phyloP scores from a whole-genome alignment of 2,113 vertebrate species.

The Tautogolabrus adspersus region DNA sequence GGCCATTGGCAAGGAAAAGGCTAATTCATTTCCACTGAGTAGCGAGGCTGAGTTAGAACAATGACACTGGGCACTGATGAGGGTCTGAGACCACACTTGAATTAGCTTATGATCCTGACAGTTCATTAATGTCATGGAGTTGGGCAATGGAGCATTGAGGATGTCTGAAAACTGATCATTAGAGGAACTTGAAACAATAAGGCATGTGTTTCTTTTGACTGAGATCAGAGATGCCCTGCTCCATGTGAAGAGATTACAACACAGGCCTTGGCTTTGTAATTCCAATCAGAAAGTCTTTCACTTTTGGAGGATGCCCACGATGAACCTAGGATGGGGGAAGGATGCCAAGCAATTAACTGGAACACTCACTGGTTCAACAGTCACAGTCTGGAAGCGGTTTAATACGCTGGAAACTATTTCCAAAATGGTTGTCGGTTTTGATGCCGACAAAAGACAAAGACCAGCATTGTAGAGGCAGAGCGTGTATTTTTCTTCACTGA shows the following conservation, averaged over 20 bases:
- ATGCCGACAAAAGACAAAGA: slow-evolving; percentile 84
- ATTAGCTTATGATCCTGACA: slow-evolving; percentile 33
- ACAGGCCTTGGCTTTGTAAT: slow-evolving; percentile 36
- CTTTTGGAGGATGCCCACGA: slow-evolving; percentile 72
- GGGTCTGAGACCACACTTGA: slow-evolving; percentile 39
- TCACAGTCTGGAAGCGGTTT: slow-evolving; percentile 85
- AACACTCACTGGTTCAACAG: slow-evolving; percentile 82
- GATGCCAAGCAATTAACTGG: slow-evolving; percentile 83
- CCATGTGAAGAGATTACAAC: slow-evolving; percentile 33
- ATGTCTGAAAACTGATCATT: not conserved
- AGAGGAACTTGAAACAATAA: slow-evolving; percentile 21
- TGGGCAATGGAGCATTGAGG: not conserved
- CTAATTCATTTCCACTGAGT: slow-evolving; percentile 55
- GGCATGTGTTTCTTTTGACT: slow-evolving; percentile 18
- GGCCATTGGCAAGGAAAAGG: slow-evolving; percentile 53
- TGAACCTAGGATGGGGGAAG: slow-evolving; percentile 67
- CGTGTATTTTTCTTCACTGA: slow-evolving; percentile 78
- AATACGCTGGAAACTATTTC: slow-evolving; percentile 88
- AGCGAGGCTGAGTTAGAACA: slow-evolving; percentile 54
- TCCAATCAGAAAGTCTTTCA: slow-evolving; percentile 58
- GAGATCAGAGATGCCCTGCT: slow-evolving; percentile 19
- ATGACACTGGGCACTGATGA: slow-evolving; percentile 34
- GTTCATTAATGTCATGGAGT: slow-evolving; percentile 45
- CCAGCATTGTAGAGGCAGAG: slow-evolving; percentile 81
- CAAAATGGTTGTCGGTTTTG: slow-evolving; percentile 83